A percentile compares a stretch with the other conserved stretches of the same genome.
phyloP scores from a whole-genome alignment of 2,888 invertebrate species.

The Leucoptera coffeella region DNA sequence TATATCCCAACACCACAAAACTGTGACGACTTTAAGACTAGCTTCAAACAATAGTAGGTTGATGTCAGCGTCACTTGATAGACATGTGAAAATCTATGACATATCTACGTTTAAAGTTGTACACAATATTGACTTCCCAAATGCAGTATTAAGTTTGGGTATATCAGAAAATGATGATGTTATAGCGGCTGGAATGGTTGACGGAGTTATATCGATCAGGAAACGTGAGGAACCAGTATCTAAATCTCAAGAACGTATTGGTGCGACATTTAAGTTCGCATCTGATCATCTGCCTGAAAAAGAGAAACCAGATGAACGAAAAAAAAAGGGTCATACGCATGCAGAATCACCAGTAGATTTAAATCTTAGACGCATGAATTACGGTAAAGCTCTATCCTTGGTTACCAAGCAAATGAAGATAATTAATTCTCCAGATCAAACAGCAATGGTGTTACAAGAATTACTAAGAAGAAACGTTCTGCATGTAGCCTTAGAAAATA shows the following conservation, averaged over 20 bases:
- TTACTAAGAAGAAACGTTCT: slow-evolving; percentile 78
- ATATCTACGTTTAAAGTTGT: slow-evolving; percentile 78
- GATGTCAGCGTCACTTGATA: slow-evolving; percentile 85
- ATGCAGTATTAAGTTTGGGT: slow-evolving; percentile 83
- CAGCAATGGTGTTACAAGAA: slow-evolving; percentile 79
- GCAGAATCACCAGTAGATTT: slow-evolving; percentile 58
- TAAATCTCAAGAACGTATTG: slow-evolving; percentile 19
- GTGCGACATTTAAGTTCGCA: slow-evolving; percentile 40
- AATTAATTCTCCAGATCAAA: slow-evolving; percentile 65
- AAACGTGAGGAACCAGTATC: slow-evolving; percentile 59
- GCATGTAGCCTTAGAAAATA: slow-evolving; percentile 65
- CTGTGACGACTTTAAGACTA: slow-evolving; percentile 80
- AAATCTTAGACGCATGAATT: slow-evolving; percentile 73
- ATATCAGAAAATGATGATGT: slow-evolving; percentile 71
- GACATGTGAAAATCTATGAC: slow-evolving; percentile 91
- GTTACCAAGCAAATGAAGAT: slow-evolving; percentile 58
- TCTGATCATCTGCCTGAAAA: slow-evolving; percentile 35
- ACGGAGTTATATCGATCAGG: slow-evolving; percentile 84
- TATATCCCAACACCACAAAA: slow-evolving; percentile 92
- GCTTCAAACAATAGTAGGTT: slow-evolving; percentile 77
- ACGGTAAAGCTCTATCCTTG: slow-evolving; percentile 69
- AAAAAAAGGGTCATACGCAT: too few relatives aligned
- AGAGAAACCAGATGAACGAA: slow-evolving; percentile 38
- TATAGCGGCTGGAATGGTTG: slow-evolving; percentile 86
- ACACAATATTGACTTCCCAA: slow-evolving; percentile 85